Evolutionary conservation across 2,113 vertebrate species (phyloP), one percentile per base, ranked within the genome.

Genomic region (Saguinus imperator): DNA sequence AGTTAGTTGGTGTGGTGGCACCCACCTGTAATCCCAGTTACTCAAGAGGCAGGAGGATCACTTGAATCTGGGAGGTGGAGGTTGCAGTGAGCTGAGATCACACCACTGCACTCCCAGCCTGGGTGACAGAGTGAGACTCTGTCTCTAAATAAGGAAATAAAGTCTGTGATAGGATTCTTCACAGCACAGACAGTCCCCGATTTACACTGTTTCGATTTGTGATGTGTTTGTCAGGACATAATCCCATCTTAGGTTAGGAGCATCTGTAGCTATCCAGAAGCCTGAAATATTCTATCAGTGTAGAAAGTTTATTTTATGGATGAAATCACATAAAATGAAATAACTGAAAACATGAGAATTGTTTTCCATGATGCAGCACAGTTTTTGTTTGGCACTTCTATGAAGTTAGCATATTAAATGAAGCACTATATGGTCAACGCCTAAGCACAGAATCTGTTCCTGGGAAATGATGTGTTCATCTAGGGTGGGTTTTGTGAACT

Each of bases 391-490:
- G 37, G 29, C 57, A 21, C 52, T n/a, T 68, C 43, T 29, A 0
- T 23, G 58, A 77, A 27, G 25, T 5, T 17, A 45, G 87, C 68
- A 0, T 80, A 11, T 75, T 45, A 61, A 1, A 25, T 11, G 58
- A 58, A 35, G 29, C 70, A 11, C 35, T 3, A 1, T 2, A 4
- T n/a, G 6, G 0, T 8, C 32, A 29, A 6, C 14, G 13, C 17
- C 57, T 5, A 1, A 1, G 0, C 29, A 4, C 2, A 1, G 37
- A 35, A 3, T 25, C 3, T 27, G 23, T 21, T 29, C 43, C 64
- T 3, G 6, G 50, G 58, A 20, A 64, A 2, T 3, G 14, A 14
- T 8, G 0, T 52, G n/a, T 52, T 20, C 45, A 0, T 50, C 11
- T 35, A 2, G 0, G 16, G 61, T 4, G 14, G 40, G 9, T 5